Evolutionary conservation across 2,888 invertebrate species (phyloP), one percentile per base, ranked within the genome.

Genomic region (Digitonthophagus gazella): DNA sequence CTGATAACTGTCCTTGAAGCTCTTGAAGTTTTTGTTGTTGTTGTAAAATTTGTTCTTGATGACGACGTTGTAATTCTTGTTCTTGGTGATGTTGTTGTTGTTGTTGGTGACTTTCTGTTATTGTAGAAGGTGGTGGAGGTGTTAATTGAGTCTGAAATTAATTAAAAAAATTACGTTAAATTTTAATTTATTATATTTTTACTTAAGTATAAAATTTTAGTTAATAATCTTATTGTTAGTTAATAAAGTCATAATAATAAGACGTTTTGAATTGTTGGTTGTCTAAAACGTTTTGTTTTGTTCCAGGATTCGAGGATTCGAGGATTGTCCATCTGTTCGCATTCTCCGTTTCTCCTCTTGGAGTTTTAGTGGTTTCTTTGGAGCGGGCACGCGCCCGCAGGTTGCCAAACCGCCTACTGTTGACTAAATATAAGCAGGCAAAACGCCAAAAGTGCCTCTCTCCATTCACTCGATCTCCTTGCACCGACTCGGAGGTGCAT

Each of bases 61-160:
- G 87, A 64, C 90, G 84, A 80, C 90, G 86, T 79, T 91, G 90
- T 75, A 90, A 84, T 79, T 93, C 93, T 79, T 92, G 83, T 79
- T 91, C 86, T 78, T 87, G 88, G 79, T 90, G 90, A 68, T 85
- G 83, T 77, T 61, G 18, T 16, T 61, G 61, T 19, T 61, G 61
- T 16, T 61, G 61, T 56, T 65, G 68, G 6, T 44, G 65, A n/a
- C n/a, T 18, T 65, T 64, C 14, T 65, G 65, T 61, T 64, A 56
- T 11, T 64, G 67, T 14, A 55, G 64, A 11, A 11, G 28, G 28
- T 44, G 28, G 28, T 22, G 22, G 22, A 8, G 28, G 28, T 44
- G 28, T 44, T 44, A 44, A 44, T 44, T 44, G 28, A 44, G 28
- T 5, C 28, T 44, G 28, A 44, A 44, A 44, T 1, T 1, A 44